phyloP scores from a whole-genome alignment of 1,140 invertebrate species.

The Papilio helenus region DNA sequence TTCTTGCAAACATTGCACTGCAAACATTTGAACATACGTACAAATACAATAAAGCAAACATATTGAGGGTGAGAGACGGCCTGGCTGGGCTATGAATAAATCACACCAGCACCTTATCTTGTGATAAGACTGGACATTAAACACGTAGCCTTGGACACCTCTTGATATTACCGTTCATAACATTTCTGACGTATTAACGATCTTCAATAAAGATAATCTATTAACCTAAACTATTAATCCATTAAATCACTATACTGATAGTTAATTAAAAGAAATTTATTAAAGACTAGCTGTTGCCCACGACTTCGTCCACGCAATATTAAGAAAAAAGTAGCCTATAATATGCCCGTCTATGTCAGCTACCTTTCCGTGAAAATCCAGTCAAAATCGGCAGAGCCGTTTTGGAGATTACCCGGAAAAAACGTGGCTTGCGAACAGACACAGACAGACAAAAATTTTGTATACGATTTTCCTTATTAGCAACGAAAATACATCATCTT shows the following conservation, averaged over 20 bases:
- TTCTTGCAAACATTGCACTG: background rate
- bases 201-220: background rate
- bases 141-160: background rate
- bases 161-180: background rate
- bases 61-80: conserved; percentile 6
- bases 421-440: no score
- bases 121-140: background rate
- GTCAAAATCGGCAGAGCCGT: no score
- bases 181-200: conserved; percentile 1
- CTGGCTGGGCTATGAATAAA: background rate
- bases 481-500: no score
- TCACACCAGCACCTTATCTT: background rate
- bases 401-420: no score
- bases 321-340: no score
- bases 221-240: background rate
- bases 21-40: background rate
- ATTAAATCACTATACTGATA: background rate
- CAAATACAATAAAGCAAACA: background rate
- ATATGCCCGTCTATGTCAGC: no score
- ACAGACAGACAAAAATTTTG: no score
- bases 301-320: no score
- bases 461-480: no score
- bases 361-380: no score
- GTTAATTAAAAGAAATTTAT: no score
- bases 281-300: no score